A percentile compares a stretch with the other conserved stretches of the same genome.
These are phyloP conservation scores for Eidolon dupreanum DNA, from an alignment of 2,797 vertebrate species.

Conservation along the genomic window DNA sequence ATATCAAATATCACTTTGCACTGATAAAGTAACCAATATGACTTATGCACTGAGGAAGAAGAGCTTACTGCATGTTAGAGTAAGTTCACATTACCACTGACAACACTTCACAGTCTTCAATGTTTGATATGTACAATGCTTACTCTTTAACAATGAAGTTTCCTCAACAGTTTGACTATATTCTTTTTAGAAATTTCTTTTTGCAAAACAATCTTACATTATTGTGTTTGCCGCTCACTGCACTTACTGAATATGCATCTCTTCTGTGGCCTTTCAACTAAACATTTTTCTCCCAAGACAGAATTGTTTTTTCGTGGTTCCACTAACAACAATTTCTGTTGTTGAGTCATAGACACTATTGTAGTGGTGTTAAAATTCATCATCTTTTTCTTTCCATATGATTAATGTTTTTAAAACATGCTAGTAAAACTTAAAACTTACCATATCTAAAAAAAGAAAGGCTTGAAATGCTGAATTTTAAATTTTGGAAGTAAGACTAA, in stretches of 20 bases:
- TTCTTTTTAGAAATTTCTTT: constrained; percentile 61
- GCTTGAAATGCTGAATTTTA: constrained; percentile 76
- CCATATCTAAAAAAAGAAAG: constrained; percentile 69
- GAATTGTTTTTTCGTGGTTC: constrained; percentile 83
- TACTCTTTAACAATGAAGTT: constrained; percentile 74
- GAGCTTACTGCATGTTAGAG: background rate
- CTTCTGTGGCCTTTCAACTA: constrained; percentile 80
- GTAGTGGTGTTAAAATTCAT: constrained; percentile 80
- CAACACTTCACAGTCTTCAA: constrained; percentile 27
- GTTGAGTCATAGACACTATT: constrained; percentile 80
- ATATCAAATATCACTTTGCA: background rate
- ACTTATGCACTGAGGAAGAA: constrained; percentile 37
- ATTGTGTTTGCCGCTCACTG: constrained; percentile 66
- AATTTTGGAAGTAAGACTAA: constrained; percentile 76
- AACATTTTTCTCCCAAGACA: constrained; percentile 81
- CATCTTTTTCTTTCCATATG: constrained; percentile 74
- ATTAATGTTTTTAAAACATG: constrained; percentile 79
- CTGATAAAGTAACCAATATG: background rate
- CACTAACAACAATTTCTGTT: constrained; percentile 84
- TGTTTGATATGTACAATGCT: constrained; percentile 53
- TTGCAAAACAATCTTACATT: constrained; percentile 71
- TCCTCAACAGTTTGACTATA: constrained; percentile 71
- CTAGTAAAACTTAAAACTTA: constrained; percentile 76
- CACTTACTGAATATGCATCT: constrained; percentile 77
- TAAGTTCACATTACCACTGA: background rate